A percentile compares a stretch with the other conserved stretches of the same genome.
Evolutionary conservation across 2,113 vertebrate species (phyloP).

Genomic region (Salvelinus namaycush): DNA sequence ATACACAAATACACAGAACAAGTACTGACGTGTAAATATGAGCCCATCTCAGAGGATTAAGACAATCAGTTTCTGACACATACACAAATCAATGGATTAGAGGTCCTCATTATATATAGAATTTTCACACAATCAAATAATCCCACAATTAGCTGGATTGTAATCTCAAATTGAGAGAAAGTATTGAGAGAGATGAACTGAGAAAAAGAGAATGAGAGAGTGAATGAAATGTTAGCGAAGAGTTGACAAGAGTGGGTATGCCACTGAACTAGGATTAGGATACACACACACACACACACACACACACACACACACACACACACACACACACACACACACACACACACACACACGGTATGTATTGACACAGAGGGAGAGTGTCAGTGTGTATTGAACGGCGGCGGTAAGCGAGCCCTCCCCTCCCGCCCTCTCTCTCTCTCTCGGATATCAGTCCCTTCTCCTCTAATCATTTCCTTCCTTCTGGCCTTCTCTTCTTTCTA

Average conservation of each 20-base stretch:
- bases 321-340: constrained; percentile 7
- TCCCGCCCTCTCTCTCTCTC: constrained; percentile 54
- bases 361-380: constrained; percentile 67
- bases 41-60: no score
- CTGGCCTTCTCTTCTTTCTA: constrained; percentile 75
- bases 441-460: constrained; percentile 74
- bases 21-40: no score
- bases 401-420: constrained; percentile 66
- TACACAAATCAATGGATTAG: neutral
- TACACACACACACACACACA: neutral
- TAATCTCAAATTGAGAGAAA: constrained; percentile 12
- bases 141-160: neutral
- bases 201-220: neutral
- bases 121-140: neutral
- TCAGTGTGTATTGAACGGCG: constrained; percentile 71
- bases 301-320: constrained; percentile 6
- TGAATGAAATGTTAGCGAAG: constrained; percentile 26
- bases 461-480: constrained; percentile 80
- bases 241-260: constrained; percentile 27
- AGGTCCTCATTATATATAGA: neutral
- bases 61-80: neutral
- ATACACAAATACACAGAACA: no score
- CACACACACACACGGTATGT: constrained; percentile 38
- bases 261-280: constrained; percentile 45
- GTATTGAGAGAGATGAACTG: neutral